Base-by-base conservation (phyloP, 2,888 invertebrate species). In the Galerucella pusilla region DNA sequence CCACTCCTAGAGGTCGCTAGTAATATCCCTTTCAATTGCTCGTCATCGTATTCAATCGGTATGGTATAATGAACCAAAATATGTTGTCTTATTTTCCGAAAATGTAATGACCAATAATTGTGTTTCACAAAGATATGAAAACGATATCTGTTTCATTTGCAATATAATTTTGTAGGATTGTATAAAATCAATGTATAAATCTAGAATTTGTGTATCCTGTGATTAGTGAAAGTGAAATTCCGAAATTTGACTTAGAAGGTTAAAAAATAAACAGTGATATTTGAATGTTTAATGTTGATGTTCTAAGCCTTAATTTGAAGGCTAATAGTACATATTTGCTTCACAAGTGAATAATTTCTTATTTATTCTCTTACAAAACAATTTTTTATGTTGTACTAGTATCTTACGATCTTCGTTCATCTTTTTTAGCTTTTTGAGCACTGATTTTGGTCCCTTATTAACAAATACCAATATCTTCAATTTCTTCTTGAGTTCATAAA, bases 401-500 rank as follows among this genome's bases (percentile, higher is more conserved):
- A 11, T 20, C 20, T 57, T 16, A 11, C 16, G 9, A 20, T 57
- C 1, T 57, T 16, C 20, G 20, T 20, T 10, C 7, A 3, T 0
- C 1, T 10, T 57, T 20, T 57, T 16, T 20, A 20, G 10, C 57
- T 57, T 57, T 20, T 57, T 57, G 57, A 57, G 57, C 57, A 57
- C 20, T 57, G 57, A 57, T 57, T 57, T 57, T 57, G 57, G 57
- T 57, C 57, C 57, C 57, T 57, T 20, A 10, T 7, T 57, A 57
- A 57, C 3, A 16, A 57, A 57, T 57, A 57, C 57, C 7, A 14
- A 57, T 10, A 16, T 20, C 16, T 45, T 71, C 71, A 75, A n/a
- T 73, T 68, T 64, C 61, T 71, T 25, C 35, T 49, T 14, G 59
- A 9, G 20, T 80, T 72, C 79, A 86, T 83, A 89, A 90, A 89